Conservation (phyloP, 2,888 invertebrate species). For the Petrolisthes manimaculis region DNA sequence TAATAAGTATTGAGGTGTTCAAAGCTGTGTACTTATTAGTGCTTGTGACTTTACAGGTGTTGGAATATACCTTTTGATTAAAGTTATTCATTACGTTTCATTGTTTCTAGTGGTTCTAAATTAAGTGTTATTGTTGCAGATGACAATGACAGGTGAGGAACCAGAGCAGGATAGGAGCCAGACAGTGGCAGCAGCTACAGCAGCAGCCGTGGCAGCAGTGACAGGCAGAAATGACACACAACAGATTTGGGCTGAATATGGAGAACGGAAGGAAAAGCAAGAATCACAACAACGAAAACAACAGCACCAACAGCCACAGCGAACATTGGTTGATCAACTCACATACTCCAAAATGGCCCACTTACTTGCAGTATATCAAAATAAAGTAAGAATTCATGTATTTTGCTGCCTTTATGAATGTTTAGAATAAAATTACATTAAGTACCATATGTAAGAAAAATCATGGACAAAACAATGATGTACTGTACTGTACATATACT, state of each 20-base stretch:
- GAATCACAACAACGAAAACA: background rate
- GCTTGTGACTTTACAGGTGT: no score
- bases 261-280: background rate
- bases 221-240: background rate
- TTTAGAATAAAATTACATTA: no score
- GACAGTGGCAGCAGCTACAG: conserved; percentile 11
- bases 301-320: background rate
- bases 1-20: no score
- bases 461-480: no score
- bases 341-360: conserved; percentile 49
- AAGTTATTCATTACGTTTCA: no score
- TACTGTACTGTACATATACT: no score
- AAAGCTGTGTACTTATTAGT: no score
- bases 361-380: conserved; percentile 56
- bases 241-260: background rate
- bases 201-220: background rate
- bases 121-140: conserved; percentile 5
- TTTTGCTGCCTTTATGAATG: no score
- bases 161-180: conserved; percentile 23
- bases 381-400: conserved; percentile 35
- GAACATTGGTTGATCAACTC: conserved; percentile 29
- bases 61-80: no score
- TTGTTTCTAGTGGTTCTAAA: no score
- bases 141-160: conserved; percentile 39
- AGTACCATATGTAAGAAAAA: no score